These are phyloP conservation scores for Sebastes schlegelii DNA, from an alignment of 2,113 vertebrate species.

Conservation along the genomic window DNA sequence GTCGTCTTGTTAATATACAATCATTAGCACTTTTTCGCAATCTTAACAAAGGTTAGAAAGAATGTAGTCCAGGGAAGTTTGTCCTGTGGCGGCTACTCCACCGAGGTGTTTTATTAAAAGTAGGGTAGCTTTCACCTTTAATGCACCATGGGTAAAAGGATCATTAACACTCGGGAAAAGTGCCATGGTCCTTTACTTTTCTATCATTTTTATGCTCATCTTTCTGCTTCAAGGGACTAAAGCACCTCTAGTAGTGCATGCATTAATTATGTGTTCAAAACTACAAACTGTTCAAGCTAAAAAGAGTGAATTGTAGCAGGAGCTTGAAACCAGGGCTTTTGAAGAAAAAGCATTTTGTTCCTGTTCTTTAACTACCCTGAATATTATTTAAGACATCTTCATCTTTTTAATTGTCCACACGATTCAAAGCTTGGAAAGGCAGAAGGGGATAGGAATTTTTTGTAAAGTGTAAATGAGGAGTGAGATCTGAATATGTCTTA, in stretches of 20 bases:
- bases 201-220: conserved; percentile 40
- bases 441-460: background rate
- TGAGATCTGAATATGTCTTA: conserved; percentile 26
- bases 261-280: conserved; percentile 40
- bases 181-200: conserved; percentile 37
- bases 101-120: conserved; percentile 15
- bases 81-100: conserved; percentile 2
- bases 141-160: background rate
- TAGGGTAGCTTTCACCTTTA: conserved; percentile 37
- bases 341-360: background rate
- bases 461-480: conserved; percentile 43
- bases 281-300: conserved; percentile 12
- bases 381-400: conserved; percentile 18
- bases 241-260: conserved; percentile 61
- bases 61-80: conserved; percentile 52
- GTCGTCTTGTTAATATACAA: conserved; percentile 53
- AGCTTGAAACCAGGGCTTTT: conserved; percentile 7
- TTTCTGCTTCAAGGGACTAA: conserved; percentile 31
- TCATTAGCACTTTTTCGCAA: conserved; percentile 60
- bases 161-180: conserved; percentile 20
- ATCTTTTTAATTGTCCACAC: conserved; percentile 16
- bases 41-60: conserved; percentile 41
- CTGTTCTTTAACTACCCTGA: conserved; percentile 24
- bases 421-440: background rate
- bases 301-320: conserved; percentile 9